phyloP scores from a whole-genome alignment of 2,888 invertebrate species.

The Napeogenes sylphis region DNA sequence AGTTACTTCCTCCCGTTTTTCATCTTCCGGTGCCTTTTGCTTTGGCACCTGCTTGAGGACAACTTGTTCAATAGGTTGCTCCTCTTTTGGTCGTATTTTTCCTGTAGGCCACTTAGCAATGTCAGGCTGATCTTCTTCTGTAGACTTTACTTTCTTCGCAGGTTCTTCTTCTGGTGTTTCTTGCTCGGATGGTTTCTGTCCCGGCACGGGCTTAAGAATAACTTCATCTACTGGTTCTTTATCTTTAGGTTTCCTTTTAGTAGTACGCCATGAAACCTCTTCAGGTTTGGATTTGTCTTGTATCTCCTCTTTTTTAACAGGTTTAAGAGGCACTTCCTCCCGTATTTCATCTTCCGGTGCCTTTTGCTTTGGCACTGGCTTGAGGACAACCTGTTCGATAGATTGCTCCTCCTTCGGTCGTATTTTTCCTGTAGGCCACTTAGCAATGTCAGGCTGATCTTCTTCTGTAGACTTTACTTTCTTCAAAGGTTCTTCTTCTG shows the following conservation, averaged over 20 bases:
- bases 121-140: slow-evolving; percentile 46
- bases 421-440: slow-evolving; percentile 43
- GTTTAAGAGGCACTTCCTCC: slow-evolving; percentile 24
- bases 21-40: slow-evolving; percentile 48
- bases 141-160: slow-evolving; percentile 7
- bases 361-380: slow-evolving; percentile 40
- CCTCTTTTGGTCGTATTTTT: slow-evolving; percentile 45
- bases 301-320: slow-evolving; percentile 39
- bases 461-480: slow-evolving; percentile 32
- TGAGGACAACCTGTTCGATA: slow-evolving; percentile 47
- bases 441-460: slow-evolving; percentile 41
- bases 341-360: slow-evolving; percentile 14
- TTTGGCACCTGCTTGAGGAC: slow-evolving; percentile 61
- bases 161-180: slow-evolving; percentile 38
- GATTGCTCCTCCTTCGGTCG: slow-evolving; percentile 43
- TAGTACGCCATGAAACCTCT: slow-evolving; percentile 30
- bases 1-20: slow-evolving; percentile 41
- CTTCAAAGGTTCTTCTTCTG: slow-evolving; percentile 36
- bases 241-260: no score
- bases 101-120: slow-evolving; percentile 51
- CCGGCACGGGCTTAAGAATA: neutral
- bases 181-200: slow-evolving; percentile 18
- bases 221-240: no score
- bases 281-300: slow-evolving; percentile 43
- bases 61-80: slow-evolving; percentile 53